phyloP scores from a whole-genome alignment of 2,113 vertebrate species.

The Butastur rufipennis region DNA sequence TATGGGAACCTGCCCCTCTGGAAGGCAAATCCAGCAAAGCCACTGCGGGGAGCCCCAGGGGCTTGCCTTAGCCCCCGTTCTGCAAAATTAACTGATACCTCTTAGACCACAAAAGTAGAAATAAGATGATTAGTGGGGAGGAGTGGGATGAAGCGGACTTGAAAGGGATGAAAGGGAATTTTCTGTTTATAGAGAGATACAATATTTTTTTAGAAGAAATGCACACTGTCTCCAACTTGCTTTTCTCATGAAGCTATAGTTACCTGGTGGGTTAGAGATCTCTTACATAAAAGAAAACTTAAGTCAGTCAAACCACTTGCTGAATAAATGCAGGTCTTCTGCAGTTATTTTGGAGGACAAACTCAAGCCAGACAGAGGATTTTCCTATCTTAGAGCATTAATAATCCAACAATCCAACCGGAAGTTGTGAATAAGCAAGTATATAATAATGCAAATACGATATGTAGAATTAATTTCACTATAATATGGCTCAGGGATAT shows the following conservation, averaged over 20 bases:
- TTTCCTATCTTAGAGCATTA: not conserved
- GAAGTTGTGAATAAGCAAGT: not conserved
- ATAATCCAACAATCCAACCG: not conserved
- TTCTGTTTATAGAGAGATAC: not conserved
- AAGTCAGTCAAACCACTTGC: not conserved
- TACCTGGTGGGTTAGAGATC: not conserved
- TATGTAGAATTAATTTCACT: not conserved
- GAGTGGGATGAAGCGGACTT: not conserved
- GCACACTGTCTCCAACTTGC: rapidly evolving
- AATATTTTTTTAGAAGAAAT: not conserved
- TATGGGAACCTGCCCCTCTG: not conserved
- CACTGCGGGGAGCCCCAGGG: not conserved
- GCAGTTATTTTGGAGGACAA: not conserved
- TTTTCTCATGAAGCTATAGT: not conserved
- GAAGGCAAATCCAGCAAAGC: not conserved
- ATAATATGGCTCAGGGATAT: not conserved
- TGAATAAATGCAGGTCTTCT: not conserved
- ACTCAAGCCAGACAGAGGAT: not conserved
- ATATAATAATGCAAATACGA: not conserved
- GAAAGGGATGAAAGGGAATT: not conserved
- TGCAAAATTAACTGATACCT: not conserved
- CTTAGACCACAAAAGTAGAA: not conserved
- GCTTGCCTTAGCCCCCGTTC: not conserved
- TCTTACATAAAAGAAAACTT: not conserved
- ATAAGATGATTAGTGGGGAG: not conserved